phyloP scores from a whole-genome alignment of 2,888 invertebrate species.

The Nezara viridula region DNA sequence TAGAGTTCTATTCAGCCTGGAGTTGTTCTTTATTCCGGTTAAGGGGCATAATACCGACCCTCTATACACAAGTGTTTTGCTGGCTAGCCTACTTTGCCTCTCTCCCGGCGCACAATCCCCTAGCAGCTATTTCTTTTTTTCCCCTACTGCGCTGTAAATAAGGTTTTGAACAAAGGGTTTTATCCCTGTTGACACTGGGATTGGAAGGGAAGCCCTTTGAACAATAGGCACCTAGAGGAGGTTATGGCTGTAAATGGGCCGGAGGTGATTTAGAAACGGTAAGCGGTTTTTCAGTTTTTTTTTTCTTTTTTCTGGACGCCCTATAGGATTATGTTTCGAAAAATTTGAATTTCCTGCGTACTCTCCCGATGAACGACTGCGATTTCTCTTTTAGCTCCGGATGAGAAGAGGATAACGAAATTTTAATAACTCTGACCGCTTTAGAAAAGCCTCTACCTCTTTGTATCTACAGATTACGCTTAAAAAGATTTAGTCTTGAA shows the following conservation, averaged over 20 bases:
- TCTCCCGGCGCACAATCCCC: background rate
- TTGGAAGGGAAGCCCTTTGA: slow-evolving; percentile 20
- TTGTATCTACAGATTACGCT: background rate
- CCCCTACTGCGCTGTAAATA: slow-evolving; percentile 19
- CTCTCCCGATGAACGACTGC: background rate
- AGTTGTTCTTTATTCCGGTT: background rate
- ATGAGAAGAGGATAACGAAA: background rate
- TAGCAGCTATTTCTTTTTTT: background rate
- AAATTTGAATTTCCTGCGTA: background rate
- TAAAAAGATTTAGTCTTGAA: background rate
- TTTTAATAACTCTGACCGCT: background rate
- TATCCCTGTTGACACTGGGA: slow-evolving; percentile 46
- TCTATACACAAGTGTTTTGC: slow-evolving; percentile 27
- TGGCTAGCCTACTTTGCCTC: background rate
- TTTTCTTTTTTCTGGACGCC: background rate
- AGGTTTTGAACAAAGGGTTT: slow-evolving; percentile 10
- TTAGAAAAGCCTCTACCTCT: background rate
- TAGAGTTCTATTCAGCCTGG: too few species aligned
- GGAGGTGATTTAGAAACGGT: background rate
- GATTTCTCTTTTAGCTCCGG: background rate
- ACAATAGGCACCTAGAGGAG: slow-evolving; percentile 19
- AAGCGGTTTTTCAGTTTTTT: background rate
- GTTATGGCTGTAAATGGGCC: background rate
- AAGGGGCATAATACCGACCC: slow-evolving; percentile 34
- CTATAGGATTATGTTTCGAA: background rate